Conservation (phyloP, 2,888 invertebrate species). For the Caenorhabditis panamensis region DNA sequence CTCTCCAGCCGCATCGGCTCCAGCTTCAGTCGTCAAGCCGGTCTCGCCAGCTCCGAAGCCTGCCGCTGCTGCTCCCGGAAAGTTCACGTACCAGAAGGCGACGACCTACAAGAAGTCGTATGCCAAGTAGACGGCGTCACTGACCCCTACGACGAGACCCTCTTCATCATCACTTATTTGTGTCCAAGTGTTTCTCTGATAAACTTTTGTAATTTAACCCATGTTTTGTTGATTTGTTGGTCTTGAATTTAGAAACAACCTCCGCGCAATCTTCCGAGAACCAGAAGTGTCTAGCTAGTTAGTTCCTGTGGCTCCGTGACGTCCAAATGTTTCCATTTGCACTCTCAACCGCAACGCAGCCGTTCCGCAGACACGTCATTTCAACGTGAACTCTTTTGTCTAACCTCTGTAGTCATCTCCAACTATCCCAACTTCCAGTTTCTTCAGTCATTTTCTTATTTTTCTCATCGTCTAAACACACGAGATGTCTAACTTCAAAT, state of each 20-base stretch:
- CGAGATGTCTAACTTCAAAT: conserved; percentile 37
- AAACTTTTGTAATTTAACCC: not conserved
- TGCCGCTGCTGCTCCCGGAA: conserved; percentile 29
- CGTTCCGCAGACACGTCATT: too few relatives aligned
- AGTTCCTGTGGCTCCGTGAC: too few relatives aligned
- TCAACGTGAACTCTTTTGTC: too few relatives aligned
- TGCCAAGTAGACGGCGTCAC: conserved; percentile 35
- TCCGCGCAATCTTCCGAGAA: not conserved
- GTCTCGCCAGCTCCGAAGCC: conserved; percentile 28
- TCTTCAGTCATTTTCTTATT: not conserved
- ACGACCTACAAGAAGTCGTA: conserved; percentile 51
- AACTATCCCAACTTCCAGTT: not conserved
- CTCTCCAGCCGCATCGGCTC: too few relatives aligned
- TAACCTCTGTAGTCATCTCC: not conserved
- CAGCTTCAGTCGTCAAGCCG: conserved; percentile 16
- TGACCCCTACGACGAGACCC: not conserved
- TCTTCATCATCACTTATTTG: conserved; percentile 1
- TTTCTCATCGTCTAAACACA: conserved; percentile 2
- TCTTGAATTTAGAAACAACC: not conserved
- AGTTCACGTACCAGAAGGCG: conserved; percentile 58
- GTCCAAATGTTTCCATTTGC: too few relatives aligned
- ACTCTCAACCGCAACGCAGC: too few relatives aligned
- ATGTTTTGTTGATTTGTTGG: not conserved
- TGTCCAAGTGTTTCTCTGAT: conserved; percentile 2
- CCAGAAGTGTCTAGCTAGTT: too few relatives aligned